These are phyloP conservation scores for Chloroclystis v-ata DNA, from an alignment of 2,888 invertebrate genomes.

Conservation along the genomic window DNA sequence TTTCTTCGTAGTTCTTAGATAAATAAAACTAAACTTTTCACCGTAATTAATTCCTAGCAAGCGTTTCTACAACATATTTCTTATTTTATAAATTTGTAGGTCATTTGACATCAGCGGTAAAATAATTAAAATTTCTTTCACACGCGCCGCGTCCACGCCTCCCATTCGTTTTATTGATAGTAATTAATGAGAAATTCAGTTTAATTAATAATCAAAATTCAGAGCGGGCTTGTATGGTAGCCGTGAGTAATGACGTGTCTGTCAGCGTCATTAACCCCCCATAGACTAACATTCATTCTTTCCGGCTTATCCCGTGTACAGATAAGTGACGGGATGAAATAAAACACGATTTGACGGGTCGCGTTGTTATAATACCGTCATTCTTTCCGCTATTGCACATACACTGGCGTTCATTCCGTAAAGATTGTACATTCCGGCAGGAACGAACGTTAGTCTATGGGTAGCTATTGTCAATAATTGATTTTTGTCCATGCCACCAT, in stretches of 20 bases:
- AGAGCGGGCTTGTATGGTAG: conserved; percentile 11
- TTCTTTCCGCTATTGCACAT: too few species aligned
- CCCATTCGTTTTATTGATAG: conserved; percentile 22
- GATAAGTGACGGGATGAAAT: too few species aligned
- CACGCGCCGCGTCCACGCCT: conserved; percentile 17
- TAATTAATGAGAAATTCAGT: conserved; percentile 24
- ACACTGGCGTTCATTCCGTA: too few species aligned
- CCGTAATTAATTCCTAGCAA: too few species aligned
- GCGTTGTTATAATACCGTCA: too few species aligned
- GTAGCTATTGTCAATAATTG: conserved; percentile 2
- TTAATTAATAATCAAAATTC: conserved; percentile 24
- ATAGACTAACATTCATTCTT: too few species aligned
- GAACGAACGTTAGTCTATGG: too few species aligned
- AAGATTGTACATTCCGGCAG: too few species aligned
- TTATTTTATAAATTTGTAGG: neutral
- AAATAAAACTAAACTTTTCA: too few species aligned
- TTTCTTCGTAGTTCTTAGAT: too few species aligned
- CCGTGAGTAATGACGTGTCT: conserved; percentile 30
- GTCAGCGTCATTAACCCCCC: conserved; percentile 17
- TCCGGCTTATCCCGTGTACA: too few species aligned
- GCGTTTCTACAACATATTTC: neutral
- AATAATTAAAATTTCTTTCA: conserved; percentile 23
- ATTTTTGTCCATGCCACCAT: neutral
- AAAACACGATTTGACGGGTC: too few species aligned
- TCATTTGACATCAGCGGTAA: conserved; percentile 10